Conservation (phyloP, 1,140 invertebrate genomes). For the Aphelenchoides besseyi region DNA sequence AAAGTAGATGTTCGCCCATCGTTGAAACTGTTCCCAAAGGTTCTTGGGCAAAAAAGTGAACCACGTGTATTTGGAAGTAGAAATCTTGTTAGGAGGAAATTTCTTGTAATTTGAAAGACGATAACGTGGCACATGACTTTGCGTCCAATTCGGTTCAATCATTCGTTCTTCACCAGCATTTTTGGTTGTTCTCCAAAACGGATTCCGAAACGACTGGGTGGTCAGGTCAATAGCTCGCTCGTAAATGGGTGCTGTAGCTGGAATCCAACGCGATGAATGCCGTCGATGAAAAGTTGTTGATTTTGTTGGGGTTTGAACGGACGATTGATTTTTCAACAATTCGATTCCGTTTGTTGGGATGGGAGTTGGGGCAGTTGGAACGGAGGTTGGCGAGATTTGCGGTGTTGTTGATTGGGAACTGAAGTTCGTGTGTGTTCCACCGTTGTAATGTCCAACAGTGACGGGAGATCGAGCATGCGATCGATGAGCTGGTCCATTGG, state of each 20-base stretch:
- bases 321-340: background rate
- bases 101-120: slow-evolving; percentile 76
- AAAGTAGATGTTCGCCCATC: slow-evolving; percentile 94
- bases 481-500: too few species aligned
- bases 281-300: slow-evolving; percentile 12
- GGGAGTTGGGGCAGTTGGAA: background rate
- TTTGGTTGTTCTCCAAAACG: background rate
- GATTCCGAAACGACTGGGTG: background rate
- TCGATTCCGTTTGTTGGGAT: background rate
- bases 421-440: background rate
- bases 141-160: slow-evolving; percentile 37
- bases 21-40: slow-evolving; percentile 79
- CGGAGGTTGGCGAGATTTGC: background rate
- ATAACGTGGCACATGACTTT: slow-evolving; percentile 63
- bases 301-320: slow-evolving; percentile 14
- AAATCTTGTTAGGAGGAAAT: slow-evolving; percentile 76
- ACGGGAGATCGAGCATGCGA: background rate
- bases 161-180: slow-evolving; percentile 13
- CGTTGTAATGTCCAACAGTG: background rate
- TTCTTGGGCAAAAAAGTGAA: slow-evolving; percentile 93
- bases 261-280: slow-evolving; percentile 16
- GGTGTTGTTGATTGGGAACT: background rate
- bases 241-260: slow-evolving; percentile 16
- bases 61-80: slow-evolving; percentile 91
- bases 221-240: slow-evolving; percentile 15